Conservation (phyloP, 2,888 invertebrate genomes). For the Timema cristinae region DNA sequence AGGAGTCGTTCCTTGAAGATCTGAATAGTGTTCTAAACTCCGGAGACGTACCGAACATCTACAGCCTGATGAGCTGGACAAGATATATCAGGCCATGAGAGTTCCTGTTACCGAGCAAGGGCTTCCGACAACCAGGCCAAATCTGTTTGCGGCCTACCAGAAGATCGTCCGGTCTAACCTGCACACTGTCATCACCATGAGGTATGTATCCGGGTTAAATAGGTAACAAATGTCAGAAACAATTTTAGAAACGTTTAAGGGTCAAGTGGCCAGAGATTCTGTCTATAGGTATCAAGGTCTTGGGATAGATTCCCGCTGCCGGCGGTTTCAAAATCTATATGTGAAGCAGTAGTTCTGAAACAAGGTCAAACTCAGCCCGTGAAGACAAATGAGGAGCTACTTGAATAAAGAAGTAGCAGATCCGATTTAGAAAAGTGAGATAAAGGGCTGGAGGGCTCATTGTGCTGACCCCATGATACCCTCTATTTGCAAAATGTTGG, state of each 20-base stretch:
- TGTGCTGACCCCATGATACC: too few species aligned
- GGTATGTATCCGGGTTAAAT: slow-evolving; percentile 42
- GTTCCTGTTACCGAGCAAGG: slow-evolving; percentile 71
- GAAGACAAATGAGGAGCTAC: too few species aligned
- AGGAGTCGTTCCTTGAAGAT: slow-evolving; percentile 83
- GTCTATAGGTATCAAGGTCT: too few species aligned
- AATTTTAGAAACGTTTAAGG: too few species aligned
- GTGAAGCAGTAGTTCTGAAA: too few species aligned
- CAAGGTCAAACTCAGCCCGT: too few species aligned
- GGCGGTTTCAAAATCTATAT: too few species aligned
- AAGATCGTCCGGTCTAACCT: slow-evolving; percentile 74
- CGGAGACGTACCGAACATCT: slow-evolving; percentile 87
- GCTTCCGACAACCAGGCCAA: slow-evolving; percentile 73
- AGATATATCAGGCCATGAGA: slow-evolving; percentile 67
- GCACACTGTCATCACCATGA: slow-evolving; percentile 74
- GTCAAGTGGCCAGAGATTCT: background rate
- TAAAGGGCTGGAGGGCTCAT: too few species aligned
- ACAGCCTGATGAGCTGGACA: slow-evolving; percentile 77
- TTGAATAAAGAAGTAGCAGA: too few species aligned
- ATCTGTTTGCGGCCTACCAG: slow-evolving; percentile 79
- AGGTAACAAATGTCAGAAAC: background rate
- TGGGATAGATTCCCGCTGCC: too few species aligned
- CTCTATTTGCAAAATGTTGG: too few species aligned
- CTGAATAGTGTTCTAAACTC: slow-evolving; percentile 83
- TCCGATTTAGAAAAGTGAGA: too few species aligned